phyloP scores from a whole-genome alignment of 2,113 vertebrate genomes.

The Phylloscopus trochiloides region DNA sequence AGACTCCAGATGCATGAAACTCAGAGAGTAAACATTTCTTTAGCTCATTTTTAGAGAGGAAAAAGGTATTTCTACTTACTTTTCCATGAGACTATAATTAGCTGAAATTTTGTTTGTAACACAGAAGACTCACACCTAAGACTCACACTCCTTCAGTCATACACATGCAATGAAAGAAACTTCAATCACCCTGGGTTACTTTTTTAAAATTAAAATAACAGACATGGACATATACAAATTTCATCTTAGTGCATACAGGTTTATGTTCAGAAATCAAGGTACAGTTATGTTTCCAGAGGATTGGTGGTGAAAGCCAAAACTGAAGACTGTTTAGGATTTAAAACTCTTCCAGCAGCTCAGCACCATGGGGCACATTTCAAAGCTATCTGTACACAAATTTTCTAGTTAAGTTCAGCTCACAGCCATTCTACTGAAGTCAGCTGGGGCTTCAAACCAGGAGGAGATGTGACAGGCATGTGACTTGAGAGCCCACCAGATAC shows the following conservation, averaged over 20 bases:
- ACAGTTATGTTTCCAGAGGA: conserved; percentile 1
- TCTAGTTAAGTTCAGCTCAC: background rate
- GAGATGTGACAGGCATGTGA: background rate
- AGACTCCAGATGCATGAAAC: background rate
- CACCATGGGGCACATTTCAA: background rate
- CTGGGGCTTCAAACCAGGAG: background rate
- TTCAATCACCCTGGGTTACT: background rate
- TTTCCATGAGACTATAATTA: background rate
- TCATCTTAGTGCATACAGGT: background rate
- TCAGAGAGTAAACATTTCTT: background rate
- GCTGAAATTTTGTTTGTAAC: background rate
- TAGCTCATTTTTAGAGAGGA: background rate
- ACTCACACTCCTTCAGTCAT: background rate
- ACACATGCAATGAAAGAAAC: background rate
- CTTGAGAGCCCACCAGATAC: background rate
- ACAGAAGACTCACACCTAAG: background rate
- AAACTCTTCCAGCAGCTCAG: background rate
- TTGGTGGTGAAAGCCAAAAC: background rate
- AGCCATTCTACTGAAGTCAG: background rate
- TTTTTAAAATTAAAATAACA: conserved; percentile 25
- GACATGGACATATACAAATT: background rate
- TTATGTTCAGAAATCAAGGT: background rate
- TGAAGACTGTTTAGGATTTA: background rate
- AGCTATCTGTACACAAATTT: background rate
- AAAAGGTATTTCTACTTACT: background rate